Conservation (phyloP, 2,113 vertebrate species). For the Climacteris rufus region DNA sequence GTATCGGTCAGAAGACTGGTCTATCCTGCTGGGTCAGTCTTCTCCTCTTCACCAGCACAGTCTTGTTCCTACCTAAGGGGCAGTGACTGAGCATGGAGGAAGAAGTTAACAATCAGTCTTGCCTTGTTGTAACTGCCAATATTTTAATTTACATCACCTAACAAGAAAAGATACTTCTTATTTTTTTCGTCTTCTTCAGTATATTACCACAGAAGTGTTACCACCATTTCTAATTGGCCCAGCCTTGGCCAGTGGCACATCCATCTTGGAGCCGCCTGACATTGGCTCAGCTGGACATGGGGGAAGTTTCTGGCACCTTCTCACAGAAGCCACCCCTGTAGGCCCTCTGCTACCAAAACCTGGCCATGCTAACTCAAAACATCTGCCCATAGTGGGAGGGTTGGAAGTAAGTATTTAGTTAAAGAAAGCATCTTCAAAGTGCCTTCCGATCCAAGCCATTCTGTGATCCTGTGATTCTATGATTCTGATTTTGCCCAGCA, state of each 20-base stretch:
- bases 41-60: not conserved
- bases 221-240: not conserved
- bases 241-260: not conserved
- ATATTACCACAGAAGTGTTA: not conserved
- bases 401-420: not conserved
- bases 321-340: not conserved
- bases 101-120: not conserved
- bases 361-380: not conserved
- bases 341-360: not conserved
- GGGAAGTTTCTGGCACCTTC: not conserved
- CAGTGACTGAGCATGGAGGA: not conserved
- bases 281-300: not conserved
- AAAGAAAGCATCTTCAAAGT: not conserved
- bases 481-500: not conserved
- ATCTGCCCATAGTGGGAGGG: not conserved
- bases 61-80: not conserved
- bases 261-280: not conserved
- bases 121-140: accelerated
- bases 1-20: not conserved
- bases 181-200: not conserved
- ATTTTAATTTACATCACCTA: not conserved
- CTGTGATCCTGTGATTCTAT: not conserved
- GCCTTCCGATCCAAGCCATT: not conserved
- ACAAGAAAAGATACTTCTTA: not conserved
- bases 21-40: accelerated